Evolutionary conservation across 2,888 invertebrate species (phyloP).

Genomic region (Lasioglossum zephyrum): DNA sequence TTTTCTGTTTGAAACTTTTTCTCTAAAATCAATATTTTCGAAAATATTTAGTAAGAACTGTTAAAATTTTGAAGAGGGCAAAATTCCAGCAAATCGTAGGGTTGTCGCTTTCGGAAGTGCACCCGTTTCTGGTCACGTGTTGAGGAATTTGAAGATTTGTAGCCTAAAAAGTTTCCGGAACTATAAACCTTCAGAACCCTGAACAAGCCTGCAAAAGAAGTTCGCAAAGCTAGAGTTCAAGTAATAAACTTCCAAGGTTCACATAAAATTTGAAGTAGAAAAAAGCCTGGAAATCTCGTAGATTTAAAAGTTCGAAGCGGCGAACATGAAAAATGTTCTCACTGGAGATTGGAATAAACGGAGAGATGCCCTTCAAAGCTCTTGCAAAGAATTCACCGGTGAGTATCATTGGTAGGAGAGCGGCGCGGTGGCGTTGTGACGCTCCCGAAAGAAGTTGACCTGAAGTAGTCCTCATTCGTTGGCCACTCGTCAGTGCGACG

Average conservation of each 20-base stretch:
- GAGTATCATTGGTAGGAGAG: background rate
- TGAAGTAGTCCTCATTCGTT: background rate
- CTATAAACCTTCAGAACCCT: background rate
- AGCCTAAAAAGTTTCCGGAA: background rate
- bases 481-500: background rate
- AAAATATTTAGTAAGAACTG: too few species aligned
- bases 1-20: too few species aligned
- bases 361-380: background rate
- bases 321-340: background rate
- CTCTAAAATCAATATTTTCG: too few species aligned
- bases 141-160: background rate
- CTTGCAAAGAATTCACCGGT: background rate
- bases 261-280: background rate
- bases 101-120: too few species aligned
- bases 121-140: background rate
- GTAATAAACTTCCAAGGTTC: background rate
- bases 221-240: background rate
- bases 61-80: too few species aligned
- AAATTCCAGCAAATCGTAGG: too few species aligned
- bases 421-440: background rate
- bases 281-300: background rate
- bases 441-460: background rate
- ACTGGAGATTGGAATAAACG: background rate
- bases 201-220: background rate
- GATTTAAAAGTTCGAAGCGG: background rate